phyloP scores from a whole-genome alignment of 53 echinoderm and acorn worm species.

The Henricia sp. region DNA sequence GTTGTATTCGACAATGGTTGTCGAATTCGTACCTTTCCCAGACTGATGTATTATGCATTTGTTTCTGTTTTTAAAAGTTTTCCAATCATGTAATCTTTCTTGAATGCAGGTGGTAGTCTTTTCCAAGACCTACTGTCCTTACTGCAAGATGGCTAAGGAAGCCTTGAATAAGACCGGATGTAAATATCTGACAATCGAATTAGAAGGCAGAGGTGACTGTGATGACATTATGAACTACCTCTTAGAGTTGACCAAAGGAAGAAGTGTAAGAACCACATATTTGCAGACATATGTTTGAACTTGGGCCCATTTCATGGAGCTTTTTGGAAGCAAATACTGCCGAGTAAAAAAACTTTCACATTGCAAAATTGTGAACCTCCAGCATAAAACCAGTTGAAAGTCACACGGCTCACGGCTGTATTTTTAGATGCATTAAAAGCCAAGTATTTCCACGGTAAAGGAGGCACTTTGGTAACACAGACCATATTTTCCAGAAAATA shows the following conservation, averaged over 20 bases:
- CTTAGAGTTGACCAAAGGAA: constrained; percentile 64
- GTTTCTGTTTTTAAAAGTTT: not conserved
- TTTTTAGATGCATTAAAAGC: no score
- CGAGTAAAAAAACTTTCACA: no score
- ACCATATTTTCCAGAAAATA: no score
- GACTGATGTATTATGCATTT: not conserved
- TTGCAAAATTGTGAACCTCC: not conserved
- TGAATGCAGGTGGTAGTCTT: constrained; percentile 76
- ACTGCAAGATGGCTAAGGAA: constrained; percentile 79
- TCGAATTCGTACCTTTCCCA: no score
- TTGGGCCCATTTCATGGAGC: no score
- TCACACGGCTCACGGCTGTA: no score
- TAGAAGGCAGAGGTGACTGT: constrained; percentile 58
- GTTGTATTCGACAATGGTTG: no score
- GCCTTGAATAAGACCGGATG: constrained; percentile 35
- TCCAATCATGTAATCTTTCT: not conserved
- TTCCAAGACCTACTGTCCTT: constrained; percentile 84
- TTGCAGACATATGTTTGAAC: no score
- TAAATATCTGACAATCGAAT: constrained; percentile 47
- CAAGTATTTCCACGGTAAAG: no score
- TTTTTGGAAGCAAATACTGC: no score
- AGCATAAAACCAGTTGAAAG: not conserved
- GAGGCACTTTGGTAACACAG: no score
- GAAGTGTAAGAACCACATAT: constrained; percentile 86
- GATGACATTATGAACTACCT: constrained; percentile 76